A percentile compares a stretch with the other conserved stretches of the same genome.
Evolutionary conservation across 2,113 vertebrate species (phyloP).

Genomic region (Speoplatyrhinus poulsoni): DNA sequence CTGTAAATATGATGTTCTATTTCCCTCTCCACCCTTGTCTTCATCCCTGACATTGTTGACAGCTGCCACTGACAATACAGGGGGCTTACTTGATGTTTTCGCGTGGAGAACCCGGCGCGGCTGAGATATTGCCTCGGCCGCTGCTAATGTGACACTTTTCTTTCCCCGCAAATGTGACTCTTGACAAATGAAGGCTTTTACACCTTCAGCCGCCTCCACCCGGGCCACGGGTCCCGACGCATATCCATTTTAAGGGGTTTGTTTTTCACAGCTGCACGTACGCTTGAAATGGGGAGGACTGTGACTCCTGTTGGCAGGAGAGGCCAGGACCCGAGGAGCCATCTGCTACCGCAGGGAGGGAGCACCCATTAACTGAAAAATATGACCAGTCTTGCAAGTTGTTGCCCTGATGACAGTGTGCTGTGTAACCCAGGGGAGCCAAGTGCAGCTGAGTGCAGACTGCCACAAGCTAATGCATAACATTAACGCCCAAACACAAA

Average conservation of each 20-base stretch:
- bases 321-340: conserved; percentile 4
- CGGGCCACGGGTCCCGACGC: conserved; percentile 2
- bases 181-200: conserved; percentile 68
- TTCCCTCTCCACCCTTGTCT: conserved; percentile 28
- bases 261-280: conserved; percentile 22
- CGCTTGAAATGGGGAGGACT: conserved; percentile 7
- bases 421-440: not conserved
- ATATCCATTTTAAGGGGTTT: conserved; percentile 15
- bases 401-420: not conserved
- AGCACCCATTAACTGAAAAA: not conserved
- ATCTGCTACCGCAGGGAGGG: conserved; percentile 1
- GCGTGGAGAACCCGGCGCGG: conserved; percentile 45
- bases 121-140: conserved; percentile 57
- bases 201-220: conserved; percentile 53
- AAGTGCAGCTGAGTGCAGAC: not conserved
- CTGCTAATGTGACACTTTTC: conserved; percentile 63
- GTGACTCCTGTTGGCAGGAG: conserved; percentile 4
- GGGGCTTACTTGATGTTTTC: conserved; percentile 47
- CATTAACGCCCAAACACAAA: not conserved
- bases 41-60: conserved; percentile 58
- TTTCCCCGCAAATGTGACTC: conserved; percentile 60
- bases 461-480: conserved; percentile 3
- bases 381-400: not conserved
- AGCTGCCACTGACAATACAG: conserved; percentile 52
- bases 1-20: conserved; percentile 57